These are phyloP conservation scores for Pterocles burchelli DNA, from an alignment of 2,113 vertebrate species.

Conservation along the genomic window DNA sequence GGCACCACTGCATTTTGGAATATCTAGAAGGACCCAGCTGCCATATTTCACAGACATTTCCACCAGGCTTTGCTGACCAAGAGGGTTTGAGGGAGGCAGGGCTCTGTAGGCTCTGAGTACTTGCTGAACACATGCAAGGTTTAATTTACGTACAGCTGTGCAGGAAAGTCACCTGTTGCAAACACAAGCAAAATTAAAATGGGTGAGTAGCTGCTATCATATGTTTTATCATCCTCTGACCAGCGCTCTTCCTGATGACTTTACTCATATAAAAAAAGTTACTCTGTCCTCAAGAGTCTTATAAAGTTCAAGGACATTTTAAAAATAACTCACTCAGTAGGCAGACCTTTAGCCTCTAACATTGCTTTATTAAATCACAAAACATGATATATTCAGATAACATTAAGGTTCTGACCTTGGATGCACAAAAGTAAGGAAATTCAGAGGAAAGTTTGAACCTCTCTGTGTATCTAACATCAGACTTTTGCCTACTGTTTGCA, in stretches of 20 bases:
- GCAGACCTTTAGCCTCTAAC: slow-evolving; percentile 51
- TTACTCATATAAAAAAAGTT: slow-evolving; percentile 18
- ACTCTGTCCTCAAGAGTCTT: neutral
- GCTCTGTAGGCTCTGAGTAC: neutral
- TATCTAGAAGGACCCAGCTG: neutral
- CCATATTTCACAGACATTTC: neutral
- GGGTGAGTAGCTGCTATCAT: neutral
- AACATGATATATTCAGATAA: slow-evolving; percentile 52
- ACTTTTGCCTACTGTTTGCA: slow-evolving; percentile 46
- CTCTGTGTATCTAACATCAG: slow-evolving; percentile 43
- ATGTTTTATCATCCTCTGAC: slow-evolving; percentile 1
- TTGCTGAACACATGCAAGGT: neutral
- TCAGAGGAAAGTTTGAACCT: slow-evolving; percentile 53
- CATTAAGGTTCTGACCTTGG: slow-evolving; percentile 55
- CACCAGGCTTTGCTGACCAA: neutral
- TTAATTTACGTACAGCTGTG: neutral
- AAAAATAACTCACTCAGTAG: slow-evolving; percentile 48
- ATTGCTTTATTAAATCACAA: slow-evolving; percentile 58
- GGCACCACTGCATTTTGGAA: neutral
- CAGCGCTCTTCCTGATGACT: neutral
- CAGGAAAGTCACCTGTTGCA: neutral
- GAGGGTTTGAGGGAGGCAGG: neutral
- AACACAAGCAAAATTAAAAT: neutral
- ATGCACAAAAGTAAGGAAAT: slow-evolving; percentile 49
- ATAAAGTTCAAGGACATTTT: slow-evolving; percentile 25